Conservation (phyloP, 2,797 vertebrate genomes). For the Bucorvus abyssinicus region DNA sequence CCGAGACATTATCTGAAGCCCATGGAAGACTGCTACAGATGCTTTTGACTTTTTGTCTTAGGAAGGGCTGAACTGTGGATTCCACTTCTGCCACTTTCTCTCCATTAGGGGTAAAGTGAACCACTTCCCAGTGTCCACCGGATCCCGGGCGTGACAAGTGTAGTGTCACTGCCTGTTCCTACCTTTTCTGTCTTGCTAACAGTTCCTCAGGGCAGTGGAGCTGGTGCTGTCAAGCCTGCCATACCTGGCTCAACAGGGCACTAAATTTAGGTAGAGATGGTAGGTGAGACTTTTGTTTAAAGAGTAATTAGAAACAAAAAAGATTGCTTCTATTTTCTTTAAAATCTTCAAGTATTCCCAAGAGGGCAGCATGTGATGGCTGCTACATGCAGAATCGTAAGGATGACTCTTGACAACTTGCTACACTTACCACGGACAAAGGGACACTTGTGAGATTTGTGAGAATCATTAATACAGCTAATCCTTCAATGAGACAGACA, state of each 20-base stretch:
- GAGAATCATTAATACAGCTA: neutral
- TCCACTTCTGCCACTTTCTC: neutral
- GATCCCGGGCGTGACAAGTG: rapidly evolving
- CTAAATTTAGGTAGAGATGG: neutral
- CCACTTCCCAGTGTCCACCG: neutral
- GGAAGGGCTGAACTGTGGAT: neutral
- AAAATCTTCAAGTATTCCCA: neutral
- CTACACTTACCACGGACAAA: neutral
- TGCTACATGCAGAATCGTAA: neutral
- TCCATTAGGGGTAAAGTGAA: neutral
- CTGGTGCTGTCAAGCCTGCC: neutral
- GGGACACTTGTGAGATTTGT: neutral
- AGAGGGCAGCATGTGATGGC: neutral
- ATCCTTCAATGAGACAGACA: neutral
- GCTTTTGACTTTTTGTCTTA: neutral
- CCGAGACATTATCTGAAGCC: neutral
- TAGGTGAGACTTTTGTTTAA: neutral
- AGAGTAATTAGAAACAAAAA: neutral
- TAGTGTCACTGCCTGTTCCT: neutral
- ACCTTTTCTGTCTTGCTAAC: neutral
- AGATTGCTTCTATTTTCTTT: neutral
- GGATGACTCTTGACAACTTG: neutral
- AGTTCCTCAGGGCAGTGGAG: neutral
- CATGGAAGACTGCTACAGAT: neutral
- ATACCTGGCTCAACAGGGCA: neutral